A percentile compares a stretch with the other conserved stretches of the same genome.
phyloP scores from a whole-genome alignment of 2,888 invertebrate species.

The Agrotis clavis region DNA sequence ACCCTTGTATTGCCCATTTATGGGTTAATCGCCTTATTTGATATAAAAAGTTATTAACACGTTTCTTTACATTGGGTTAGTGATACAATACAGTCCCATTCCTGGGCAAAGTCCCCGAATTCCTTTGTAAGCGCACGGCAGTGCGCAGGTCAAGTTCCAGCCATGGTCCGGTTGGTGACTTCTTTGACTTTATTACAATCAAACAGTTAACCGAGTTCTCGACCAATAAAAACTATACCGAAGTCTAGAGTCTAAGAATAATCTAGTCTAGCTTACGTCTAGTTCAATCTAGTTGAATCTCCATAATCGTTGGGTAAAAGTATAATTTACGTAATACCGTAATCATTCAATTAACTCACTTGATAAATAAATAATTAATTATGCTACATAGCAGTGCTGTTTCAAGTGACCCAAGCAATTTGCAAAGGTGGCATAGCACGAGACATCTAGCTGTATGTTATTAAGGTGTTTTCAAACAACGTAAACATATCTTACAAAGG shows the following conservation, averaged over 20 bases:
- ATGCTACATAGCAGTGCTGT: slow-evolving; percentile 29
- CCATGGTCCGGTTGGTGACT: too few relatives aligned
- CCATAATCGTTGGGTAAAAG: slow-evolving; percentile 48
- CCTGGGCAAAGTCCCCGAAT: too few relatives aligned
- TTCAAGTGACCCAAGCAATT: slow-evolving; percentile 21
- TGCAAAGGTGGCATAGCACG: slow-evolving; percentile 18
- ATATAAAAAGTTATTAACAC: background rate
- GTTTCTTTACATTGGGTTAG: too few relatives aligned
- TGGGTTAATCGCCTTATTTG: background rate
- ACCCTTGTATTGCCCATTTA: too few relatives aligned
- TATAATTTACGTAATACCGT: slow-evolving; percentile 34
- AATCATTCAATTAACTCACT: slow-evolving; percentile 55
- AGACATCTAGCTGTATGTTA: slow-evolving; percentile 8
- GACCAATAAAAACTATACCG: slow-evolving; percentile 11
- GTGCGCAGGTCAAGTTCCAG: too few relatives aligned
- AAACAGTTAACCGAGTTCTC: background rate
- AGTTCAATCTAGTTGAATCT: slow-evolving; percentile 48
- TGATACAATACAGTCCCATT: too few relatives aligned
- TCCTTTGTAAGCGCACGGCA: too few relatives aligned
- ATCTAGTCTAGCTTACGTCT: slow-evolving; percentile 29
- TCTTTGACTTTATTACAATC: background rate
- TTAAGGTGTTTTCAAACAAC: slow-evolving; percentile 3
- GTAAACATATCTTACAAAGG: background rate
- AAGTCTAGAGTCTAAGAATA: slow-evolving; percentile 22
- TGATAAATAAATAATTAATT: slow-evolving; percentile 54